Evolutionary conservation across 1,140 invertebrate genomes (phyloP).

Genomic region (Brachionus plicatilis): DNA sequence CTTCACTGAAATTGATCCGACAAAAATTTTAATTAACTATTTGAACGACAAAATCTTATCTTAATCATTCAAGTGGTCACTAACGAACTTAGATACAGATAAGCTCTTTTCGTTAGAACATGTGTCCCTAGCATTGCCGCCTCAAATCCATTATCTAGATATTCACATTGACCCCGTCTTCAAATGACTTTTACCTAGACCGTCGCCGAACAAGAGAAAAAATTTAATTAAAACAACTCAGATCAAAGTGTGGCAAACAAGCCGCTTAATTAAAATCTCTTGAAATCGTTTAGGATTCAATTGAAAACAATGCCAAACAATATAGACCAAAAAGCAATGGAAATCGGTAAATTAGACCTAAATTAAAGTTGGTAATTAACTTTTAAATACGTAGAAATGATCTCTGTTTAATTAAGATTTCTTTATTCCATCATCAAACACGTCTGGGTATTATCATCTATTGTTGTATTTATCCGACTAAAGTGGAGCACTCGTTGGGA

Average conservation of each 20-base stretch:
- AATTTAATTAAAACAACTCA: constrained; percentile 13
- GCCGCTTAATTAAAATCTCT: constrained; percentile 1
- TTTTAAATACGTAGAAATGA: constrained; percentile 29
- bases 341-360: constrained; percentile 12
- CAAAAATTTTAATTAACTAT: background rate
- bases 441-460: constrained; percentile 23
- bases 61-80: constrained; percentile 11
- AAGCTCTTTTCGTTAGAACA: background rate
- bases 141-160: background rate
- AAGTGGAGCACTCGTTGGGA: background rate
- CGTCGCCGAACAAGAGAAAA: background rate
- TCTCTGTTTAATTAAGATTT: constrained; percentile 33
- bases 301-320: constrained; percentile 9
- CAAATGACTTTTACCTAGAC: constrained; percentile 27
- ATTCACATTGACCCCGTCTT: background rate
- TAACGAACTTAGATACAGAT: constrained; percentile 6
- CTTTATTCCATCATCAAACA: background rate
- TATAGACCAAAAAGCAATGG: background rate
- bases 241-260: background rate
- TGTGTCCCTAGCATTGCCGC: background rate
- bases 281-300: constrained; percentile 8
- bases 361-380: constrained; percentile 13
- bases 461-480: background rate
- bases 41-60: constrained; percentile 8
- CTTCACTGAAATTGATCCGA: constrained; percentile 5